phyloP scores from a whole-genome alignment of 2,888 invertebrate genomes.

The Drosophila bunnanda region DNA sequence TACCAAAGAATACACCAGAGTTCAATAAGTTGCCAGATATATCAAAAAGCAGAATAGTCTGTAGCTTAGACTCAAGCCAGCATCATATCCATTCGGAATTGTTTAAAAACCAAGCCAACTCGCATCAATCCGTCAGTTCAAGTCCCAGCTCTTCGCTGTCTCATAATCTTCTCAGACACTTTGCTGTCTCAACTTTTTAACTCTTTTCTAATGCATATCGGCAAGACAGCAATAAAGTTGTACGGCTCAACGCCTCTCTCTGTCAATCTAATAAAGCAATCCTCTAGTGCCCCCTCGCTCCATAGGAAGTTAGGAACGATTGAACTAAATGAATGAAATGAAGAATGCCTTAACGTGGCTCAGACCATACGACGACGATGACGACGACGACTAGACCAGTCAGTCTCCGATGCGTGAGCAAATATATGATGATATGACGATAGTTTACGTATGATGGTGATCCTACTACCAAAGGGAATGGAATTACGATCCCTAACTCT shows the following conservation, averaged over 20 bases:
- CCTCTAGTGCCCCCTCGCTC: slow-evolving; percentile 69
- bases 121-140: slow-evolving; percentile 5
- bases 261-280: slow-evolving; percentile 69
- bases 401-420: slow-evolving; percentile 47
- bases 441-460: slow-evolving; percentile 15
- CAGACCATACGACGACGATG: slow-evolving; percentile 23
- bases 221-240: slow-evolving; percentile 28
- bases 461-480: slow-evolving; percentile 26
- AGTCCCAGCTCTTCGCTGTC: slow-evolving; percentile 6
- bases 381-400: slow-evolving; percentile 51
- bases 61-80: slow-evolving; percentile 5
- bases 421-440: slow-evolving; percentile 45
- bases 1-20: slow-evolving; percentile 56
- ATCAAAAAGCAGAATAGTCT: not conserved
- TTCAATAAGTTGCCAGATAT: slow-evolving; percentile 30
- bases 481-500: slow-evolving; percentile 27
- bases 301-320: slow-evolving; percentile 64
- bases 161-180: too few relatives aligned
- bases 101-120: not conserved
- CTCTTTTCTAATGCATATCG: slow-evolving; percentile 14
- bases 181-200: not conserved
- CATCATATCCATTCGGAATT: slow-evolving; percentile 1
- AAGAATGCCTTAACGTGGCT: slow-evolving; percentile 72
- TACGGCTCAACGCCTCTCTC: slow-evolving; percentile 44
- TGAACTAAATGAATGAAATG: slow-evolving; percentile 46